Evolutionary conservation across 2,113 vertebrate genomes (phyloP).

Genomic region (Mesocricetus auratus): DNA sequence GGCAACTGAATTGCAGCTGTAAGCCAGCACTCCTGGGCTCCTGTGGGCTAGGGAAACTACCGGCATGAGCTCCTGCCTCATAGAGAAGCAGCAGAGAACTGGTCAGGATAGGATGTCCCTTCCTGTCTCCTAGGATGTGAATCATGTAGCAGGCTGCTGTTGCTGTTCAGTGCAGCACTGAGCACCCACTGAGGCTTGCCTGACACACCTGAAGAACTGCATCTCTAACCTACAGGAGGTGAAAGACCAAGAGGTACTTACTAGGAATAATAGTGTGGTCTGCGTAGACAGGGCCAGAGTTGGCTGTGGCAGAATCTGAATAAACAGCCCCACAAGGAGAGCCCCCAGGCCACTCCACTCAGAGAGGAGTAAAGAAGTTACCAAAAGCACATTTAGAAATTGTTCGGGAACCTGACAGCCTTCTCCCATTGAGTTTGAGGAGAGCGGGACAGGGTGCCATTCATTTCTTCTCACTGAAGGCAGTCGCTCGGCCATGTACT

Average conservation of each 20-base stretch:
- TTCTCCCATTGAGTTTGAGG: neutral
- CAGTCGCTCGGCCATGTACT: neutral
- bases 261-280: neutral
- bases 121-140: neutral
- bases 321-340: neutral
- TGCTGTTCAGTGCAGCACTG: neutral
- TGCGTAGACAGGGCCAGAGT: neutral
- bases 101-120: neutral
- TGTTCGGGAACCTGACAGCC: neutral
- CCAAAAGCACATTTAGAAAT: neutral
- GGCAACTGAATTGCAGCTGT: neutral
- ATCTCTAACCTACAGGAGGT: neutral
- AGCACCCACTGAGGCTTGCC: neutral
- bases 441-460: neutral
- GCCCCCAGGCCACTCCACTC: neutral
- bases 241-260: neutral
- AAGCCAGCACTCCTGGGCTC: neutral
- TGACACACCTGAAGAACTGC: accelerated
- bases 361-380: neutral
- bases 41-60: neutral
- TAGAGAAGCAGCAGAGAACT: neutral
- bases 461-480: neutral
- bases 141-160: neutral
- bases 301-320: neutral
- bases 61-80: neutral